Conservation (phyloP, 1,140 invertebrate species). For the Lordiphosa collinella region DNA sequence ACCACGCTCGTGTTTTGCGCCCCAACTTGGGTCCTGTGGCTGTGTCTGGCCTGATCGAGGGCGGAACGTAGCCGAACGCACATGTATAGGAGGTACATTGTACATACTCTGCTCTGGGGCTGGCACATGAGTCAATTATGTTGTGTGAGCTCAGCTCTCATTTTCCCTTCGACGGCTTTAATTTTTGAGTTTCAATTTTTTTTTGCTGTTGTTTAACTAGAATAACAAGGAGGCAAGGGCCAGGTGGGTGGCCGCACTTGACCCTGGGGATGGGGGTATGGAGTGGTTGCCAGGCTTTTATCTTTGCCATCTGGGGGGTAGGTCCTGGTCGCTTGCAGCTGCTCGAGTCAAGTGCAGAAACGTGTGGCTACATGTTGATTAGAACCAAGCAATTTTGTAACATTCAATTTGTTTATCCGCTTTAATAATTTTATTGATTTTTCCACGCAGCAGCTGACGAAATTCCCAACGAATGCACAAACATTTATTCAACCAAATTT, state of each 20-base stretch:
- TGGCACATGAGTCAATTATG: conserved; percentile 68
- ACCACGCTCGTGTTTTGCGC: conserved; percentile 46
- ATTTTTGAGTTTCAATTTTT: conserved; percentile 48
- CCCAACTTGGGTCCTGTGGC: conserved; percentile 29
- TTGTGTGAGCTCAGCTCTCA: conserved; percentile 32
- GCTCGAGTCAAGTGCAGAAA: conserved; percentile 76
- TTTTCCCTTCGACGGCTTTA: conserved; percentile 63
- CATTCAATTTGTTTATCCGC: conserved; percentile 59
- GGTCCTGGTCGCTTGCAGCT: conserved; percentile 28
- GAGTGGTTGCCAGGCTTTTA: conserved; percentile 41
- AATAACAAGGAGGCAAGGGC: conserved; percentile 14
- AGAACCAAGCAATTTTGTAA: conserved; percentile 27
- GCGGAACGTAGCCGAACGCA: conserved; percentile 2
- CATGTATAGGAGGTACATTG: background rate
- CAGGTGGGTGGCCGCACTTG: conserved; percentile 65
- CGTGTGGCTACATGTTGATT: conserved; percentile 67
- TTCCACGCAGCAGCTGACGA: conserved; percentile 58
- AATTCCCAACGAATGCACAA: conserved; percentile 55
- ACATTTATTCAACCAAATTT: conserved; percentile 32
- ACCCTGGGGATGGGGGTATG: conserved; percentile 52
- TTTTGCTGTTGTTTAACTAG: conserved; percentile 30
- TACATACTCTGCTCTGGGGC: conserved; percentile 4
- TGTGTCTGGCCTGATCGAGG: conserved; percentile 12
- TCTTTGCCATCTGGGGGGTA: conserved; percentile 49
- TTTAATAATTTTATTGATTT: conserved; percentile 77